Base-by-base conservation (phyloP, 2,888 invertebrate species). In the Ethmia dodecea region DNA sequence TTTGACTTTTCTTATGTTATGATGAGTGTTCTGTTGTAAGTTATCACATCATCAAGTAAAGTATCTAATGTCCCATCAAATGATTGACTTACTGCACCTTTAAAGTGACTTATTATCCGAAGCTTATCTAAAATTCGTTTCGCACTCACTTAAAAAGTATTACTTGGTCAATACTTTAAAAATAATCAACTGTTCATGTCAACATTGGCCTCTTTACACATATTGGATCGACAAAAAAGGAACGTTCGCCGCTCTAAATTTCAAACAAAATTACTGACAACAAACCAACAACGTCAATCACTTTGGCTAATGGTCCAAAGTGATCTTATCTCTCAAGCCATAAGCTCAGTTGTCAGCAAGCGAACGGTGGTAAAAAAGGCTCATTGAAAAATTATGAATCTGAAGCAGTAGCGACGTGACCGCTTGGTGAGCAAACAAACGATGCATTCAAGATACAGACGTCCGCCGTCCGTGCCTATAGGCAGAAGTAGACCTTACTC, bases 221-320 rank as follows among this genome's bases (percentile, higher is more conserved):
- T 47, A 57, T 39, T 38, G 38, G 42, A 52, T 53, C 46, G 56
- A 62, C 55, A 71, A 68, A 72, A 55, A 65, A 63, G 47, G 49
- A 49, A 39, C 50, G 47, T 45, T 53, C 52, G 49, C 61, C 62
- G 75, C 66, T 80, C 78, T 68, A 76, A 61, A 76, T 81, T 73
- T 80, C 77, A 79, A 81, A 83, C 78, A 80, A 78, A 86, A 79
- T 81, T 77, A 86, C 84, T 76, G 62, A 76, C 78, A 80, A 80
- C 75, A 76, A 71, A 76, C 76, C 66, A 73, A 70, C 74, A 63
- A 73, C 80, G 86, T 84, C 86, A 80, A 83, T 86, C 84, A 83
- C 69, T 74, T 72, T 73, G 63, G 78, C 81, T 84, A 84, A 84
- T 86, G 78, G 84, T 56, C 60, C 62, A 67, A 62, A 58, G 57